Conservation (phyloP, 92 coral and sea anemone genomes). For the Epizoanthus rinbou region DNA sequence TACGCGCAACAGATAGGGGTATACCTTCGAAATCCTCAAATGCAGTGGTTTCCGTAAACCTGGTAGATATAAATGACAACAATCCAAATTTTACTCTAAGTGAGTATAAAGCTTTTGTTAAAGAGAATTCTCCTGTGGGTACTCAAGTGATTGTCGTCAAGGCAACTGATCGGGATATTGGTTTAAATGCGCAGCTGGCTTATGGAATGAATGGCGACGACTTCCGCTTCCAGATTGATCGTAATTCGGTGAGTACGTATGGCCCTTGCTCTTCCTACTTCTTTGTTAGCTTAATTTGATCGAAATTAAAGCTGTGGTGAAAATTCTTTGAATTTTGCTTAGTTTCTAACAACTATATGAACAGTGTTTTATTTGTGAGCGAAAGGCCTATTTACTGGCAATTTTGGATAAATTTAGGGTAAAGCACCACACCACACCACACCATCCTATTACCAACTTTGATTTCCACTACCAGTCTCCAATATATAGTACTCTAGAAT, state of each 20-base stretch:
- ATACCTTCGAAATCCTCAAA: slow-evolving; percentile 56
- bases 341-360: no score
- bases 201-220: slow-evolving; percentile 76
- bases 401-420: no score
- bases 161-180: slow-evolving; percentile 80
- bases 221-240: slow-evolving; percentile 59
- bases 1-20: slow-evolving; percentile 72
- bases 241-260: slow-evolving; percentile 53
- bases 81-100: slow-evolving; percentile 69
- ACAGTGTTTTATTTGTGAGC: no score
- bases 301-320: not conserved
- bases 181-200: slow-evolving; percentile 69
- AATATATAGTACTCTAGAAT: no score
- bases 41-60: slow-evolving; percentile 65
- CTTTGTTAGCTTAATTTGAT: not conserved
- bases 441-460: no score
- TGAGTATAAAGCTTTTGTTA: slow-evolving; percentile 76
- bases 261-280: not conserved
- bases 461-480: no score
- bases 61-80: slow-evolving; percentile 89
- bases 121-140: slow-evolving; percentile 81
- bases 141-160: slow-evolving; percentile 67
- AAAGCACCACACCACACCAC: no score
- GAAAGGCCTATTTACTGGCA: no score
- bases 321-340: not conserved